phyloP scores from a whole-genome alignment of 2,113 vertebrate species.

The Pelecanoides urinatrix region DNA sequence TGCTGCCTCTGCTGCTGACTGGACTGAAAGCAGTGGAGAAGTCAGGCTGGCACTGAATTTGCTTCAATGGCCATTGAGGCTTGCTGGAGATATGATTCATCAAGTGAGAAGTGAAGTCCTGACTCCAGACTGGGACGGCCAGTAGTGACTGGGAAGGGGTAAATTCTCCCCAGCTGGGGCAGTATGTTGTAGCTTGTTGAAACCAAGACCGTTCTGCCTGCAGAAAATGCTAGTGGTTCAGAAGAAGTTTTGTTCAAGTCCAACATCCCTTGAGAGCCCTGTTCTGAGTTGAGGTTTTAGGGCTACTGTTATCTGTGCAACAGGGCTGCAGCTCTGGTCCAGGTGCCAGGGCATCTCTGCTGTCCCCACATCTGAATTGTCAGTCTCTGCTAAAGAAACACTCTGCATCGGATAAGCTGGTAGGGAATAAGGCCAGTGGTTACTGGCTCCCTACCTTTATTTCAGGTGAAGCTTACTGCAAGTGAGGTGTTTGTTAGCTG shows the following conservation, averaged over 20 bases:
- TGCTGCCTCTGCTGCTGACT: neutral
- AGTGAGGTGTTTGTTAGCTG: neutral
- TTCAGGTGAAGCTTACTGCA: neutral
- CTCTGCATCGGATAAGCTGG: neutral
- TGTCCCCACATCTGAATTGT: rapidly evolving
- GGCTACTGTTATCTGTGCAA: neutral
- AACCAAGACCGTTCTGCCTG: neutral
- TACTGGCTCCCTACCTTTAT: neutral
- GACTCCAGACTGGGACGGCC: neutral
- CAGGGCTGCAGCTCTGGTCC: neutral
- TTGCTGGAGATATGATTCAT: neutral
- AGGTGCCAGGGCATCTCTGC: neutral
- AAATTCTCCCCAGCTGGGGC: neutral
- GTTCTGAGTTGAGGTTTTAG: neutral
- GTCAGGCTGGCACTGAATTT: neutral
- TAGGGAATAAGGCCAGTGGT: neutral
- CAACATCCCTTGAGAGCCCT: neutral
- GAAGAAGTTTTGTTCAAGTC: neutral
- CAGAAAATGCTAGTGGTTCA: neutral
- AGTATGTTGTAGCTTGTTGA: neutral
- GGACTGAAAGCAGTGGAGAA: neutral
- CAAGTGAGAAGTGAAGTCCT: neutral
- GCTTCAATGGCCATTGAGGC: neutral
- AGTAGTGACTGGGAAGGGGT: neutral
- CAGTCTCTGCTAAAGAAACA: neutral